A percentile compares a stretch with the other conserved stretches of the same genome.
These are phyloP conservation scores for Pachypsylla venusta DNA, from an alignment of 1,140 invertebrate genomes.

Conservation along the genomic window DNA sequence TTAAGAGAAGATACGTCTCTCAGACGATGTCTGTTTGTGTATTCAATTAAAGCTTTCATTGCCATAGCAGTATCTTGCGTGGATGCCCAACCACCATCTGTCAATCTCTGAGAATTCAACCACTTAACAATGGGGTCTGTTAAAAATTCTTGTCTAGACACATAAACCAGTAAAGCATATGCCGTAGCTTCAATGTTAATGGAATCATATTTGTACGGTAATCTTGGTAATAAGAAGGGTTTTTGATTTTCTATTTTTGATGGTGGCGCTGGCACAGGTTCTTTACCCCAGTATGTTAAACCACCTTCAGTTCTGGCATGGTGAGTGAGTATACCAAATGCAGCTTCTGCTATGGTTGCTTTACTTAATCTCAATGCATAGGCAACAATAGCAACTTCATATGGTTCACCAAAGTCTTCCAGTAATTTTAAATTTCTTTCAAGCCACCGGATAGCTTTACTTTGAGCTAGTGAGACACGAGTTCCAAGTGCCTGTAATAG, in stretches of 20 bases:
- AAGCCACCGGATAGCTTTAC: constrained; percentile 59
- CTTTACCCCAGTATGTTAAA: constrained; percentile 72
- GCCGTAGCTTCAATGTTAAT: constrained; percentile 86
- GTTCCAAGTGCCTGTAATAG: constrained; percentile 44
- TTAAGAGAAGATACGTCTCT: constrained; percentile 73
- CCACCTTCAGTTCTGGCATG: constrained; percentile 52
- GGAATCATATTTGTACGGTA: constrained; percentile 75
- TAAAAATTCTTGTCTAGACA: constrained; percentile 60
- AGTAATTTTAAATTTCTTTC: constrained; percentile 66
- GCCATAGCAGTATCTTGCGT: constrained; percentile 84
- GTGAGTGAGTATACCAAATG: constrained; percentile 53
- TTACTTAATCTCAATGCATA: constrained; percentile 70
- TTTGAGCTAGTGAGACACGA: constrained; percentile 49
- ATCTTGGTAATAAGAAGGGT: constrained; percentile 69
- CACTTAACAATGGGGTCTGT: constrained; percentile 79
- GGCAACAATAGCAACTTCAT: constrained; percentile 71
- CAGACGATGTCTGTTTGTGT: constrained; percentile 66
- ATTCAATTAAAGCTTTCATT: constrained; percentile 77
- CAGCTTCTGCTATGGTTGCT: constrained; percentile 60
- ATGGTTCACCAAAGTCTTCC: constrained; percentile 51
- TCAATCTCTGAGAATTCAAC: constrained; percentile 78
- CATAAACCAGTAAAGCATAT: constrained; percentile 80
- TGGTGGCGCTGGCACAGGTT: constrained; percentile 55
- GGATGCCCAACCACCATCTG: constrained; percentile 88
- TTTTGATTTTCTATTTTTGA: constrained; percentile 80